Base-by-base conservation (phyloP, 2,888 invertebrate genomes). In the Biston stratarius region DNA sequence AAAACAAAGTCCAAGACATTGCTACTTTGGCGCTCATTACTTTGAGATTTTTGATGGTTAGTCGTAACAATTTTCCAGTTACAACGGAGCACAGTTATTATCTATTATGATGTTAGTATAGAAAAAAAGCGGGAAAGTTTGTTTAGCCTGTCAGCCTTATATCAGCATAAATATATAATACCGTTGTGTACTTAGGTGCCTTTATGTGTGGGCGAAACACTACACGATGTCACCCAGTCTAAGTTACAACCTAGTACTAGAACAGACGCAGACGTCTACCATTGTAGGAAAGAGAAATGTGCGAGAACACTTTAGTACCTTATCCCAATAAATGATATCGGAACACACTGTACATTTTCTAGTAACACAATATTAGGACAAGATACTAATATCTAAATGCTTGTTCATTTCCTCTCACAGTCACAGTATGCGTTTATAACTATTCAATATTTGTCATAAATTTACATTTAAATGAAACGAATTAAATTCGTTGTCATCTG, bases 381-480 rank as follows among this genome's bases (percentile, higher is more conserved):
- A 33, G 48, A 49, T 55, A 59, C 58, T 45, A 38, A 6, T 38
- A 9, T 24, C 24, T 9, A 42, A 44, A 42, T n/a, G 40, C n/a
- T 34, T 34, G 8, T 24, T 0, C 36, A 58, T 51, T 14, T 47
- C 40, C 10, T 14, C 56, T 14, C n/a, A 45, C 14, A 55, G 48
- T 56, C 33, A 12, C 34, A 53, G 59, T 38, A 24, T 15, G 14
- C 15, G 38, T 36, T 55, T 42, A 34, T 52, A 14, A 58, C 59
- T 40, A 65, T 14, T 59, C 49, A 53, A 53, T 49, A 69, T 61
- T 65, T 69, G 56, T 63, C 45, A 70, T 71, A 64, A 59, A 74
- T 76, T 78, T 76, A 71, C 74, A 79, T 75, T 73, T 78, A 73
- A 79, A 81, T 76, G 73, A 72, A 71, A 74, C 66, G 55, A 57